Evolutionary conservation across 1,140 invertebrate species (phyloP).

Genomic region (Lepidurus arcticus): DNA sequence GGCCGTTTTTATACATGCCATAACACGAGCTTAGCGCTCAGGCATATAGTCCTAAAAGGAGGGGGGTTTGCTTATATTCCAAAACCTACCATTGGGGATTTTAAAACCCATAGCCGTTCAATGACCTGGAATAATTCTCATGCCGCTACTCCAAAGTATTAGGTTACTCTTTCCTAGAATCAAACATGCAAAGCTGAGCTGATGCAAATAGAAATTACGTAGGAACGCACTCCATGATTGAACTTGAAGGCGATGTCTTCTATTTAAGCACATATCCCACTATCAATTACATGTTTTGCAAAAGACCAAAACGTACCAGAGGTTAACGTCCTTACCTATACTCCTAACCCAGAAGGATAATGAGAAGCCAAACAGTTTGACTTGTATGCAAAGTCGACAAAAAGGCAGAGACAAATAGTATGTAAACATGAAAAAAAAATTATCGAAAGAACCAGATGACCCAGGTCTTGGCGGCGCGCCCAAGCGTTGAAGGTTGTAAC

Average conservation of each 20-base stretch:
- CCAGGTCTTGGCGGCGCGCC: background rate
- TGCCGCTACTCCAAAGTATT: no score
- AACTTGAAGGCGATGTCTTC: no score
- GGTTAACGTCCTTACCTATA: slow-evolving; percentile 19
- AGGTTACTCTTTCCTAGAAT: no score
- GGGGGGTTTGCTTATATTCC: background rate
- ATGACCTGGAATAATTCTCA: background rate
- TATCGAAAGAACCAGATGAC: background rate
- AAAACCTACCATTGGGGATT: background rate
- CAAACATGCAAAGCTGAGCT: no score
- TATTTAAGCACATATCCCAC: no score
- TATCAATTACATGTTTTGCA: no score
- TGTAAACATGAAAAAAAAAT: background rate
- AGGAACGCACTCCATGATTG: no score
- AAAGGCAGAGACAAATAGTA: background rate
- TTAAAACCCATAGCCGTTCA: background rate
- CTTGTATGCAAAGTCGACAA: background rate
- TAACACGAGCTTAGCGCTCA: background rate
- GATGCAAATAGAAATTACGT: no score
- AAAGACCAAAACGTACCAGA: background rate
- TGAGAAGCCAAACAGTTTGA: background rate
- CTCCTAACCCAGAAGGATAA: slow-evolving; percentile 14
- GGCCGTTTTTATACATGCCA: background rate
- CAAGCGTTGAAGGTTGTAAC: background rate
- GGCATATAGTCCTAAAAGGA: background rate